Evolutionary conservation across 2,113 vertebrate genomes (phyloP), one percentile per base, ranked within the genome.

Genomic region (Leucopsar rothschildi): DNA sequence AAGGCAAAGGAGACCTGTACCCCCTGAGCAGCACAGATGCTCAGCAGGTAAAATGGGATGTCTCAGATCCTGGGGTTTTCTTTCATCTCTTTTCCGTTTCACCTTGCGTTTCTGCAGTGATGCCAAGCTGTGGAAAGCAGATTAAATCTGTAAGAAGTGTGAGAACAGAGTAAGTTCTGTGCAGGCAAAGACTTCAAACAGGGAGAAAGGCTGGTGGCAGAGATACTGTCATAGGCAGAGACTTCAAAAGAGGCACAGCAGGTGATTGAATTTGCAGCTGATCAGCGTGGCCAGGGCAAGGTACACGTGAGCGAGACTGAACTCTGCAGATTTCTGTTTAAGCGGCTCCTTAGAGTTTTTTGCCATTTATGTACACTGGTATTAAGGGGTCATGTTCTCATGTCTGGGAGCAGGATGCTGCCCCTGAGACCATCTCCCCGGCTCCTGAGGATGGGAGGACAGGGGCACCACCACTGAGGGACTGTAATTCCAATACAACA

Each of bases 251-350:
- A 80, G 68, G 7, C 0, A 0, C 27, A 63, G 71, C 71, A 83
- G 59, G 76, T 78, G 72, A 83, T 42, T 66, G 75, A 82, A 79
- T 83, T 39, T n/a, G 64, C 55, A 77, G 22, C 37, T 70, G 57
- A 73, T 66, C 2, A 2, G 33, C 14, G 2, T 14, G 22, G 45
- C n/a, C 0, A 0, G 75, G 77, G 50, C 0, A 0, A 49, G 31
- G 49, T 15, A 23, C 3, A 0, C 5, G 0, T 45, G 70, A 86
- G 39, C 0, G 0, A 71, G 69, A 56, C 47, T 40, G 39, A 61
- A 53, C 7, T 14, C 63, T 28, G 27, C 65, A 35, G 7, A 42
- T 52, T 59, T 73, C 47, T 78, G 0, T 27, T 44, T 24, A 40
- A 44, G 20, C 3, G 5, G 15, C 28, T 81, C 29, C 52, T 70